phyloP scores from a whole-genome alignment of 2,113 vertebrate species.

The Odobenus rosmarus region DNA sequence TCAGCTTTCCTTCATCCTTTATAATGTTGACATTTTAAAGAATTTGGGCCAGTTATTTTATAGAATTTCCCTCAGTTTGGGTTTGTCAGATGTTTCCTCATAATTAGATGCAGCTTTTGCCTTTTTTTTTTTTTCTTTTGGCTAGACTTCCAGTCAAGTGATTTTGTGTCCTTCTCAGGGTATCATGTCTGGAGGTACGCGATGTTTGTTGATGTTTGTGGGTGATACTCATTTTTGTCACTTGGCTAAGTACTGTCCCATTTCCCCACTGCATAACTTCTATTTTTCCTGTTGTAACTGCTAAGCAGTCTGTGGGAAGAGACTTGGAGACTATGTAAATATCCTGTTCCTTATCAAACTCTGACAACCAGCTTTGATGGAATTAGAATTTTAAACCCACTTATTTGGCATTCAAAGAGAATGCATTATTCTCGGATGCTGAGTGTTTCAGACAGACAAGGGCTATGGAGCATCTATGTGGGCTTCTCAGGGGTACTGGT shows the following conservation, averaged over 20 bases:
- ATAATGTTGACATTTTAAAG: conserved; percentile 43
- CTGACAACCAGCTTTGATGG: not conserved
- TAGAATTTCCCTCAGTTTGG: not conserved
- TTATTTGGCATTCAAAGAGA: not conserved
- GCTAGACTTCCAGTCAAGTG: not conserved
- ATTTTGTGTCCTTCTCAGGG: not conserved
- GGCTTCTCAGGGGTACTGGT: accelerated
- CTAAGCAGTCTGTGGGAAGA: conserved; percentile 28
- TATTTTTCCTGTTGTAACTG: not conserved
- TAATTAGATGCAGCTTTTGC: conserved; percentile 42
- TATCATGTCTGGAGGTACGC: not conserved
- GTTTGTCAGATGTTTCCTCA: not conserved
- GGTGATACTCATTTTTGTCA: not conserved
- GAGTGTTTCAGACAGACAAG: not conserved
- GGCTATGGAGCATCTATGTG: not conserved
- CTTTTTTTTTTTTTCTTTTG: not conserved
- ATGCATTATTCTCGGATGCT: not conserved
- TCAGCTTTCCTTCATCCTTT: not conserved
- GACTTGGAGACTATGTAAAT: conserved; percentile 3
- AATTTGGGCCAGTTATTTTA: conserved; percentile 29
- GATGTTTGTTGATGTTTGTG: not conserved
- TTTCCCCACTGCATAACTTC: not conserved
- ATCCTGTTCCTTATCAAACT: not conserved
- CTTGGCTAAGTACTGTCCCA: not conserved
- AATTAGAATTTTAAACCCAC: conserved; percentile 6